Percentiles rank a stretch among this genome's conserved stretches.
These are phyloP conservation scores for Karalla daura DNA, from an alignment of 2,797 vertebrate genomes.

Conservation along the genomic window DNA sequence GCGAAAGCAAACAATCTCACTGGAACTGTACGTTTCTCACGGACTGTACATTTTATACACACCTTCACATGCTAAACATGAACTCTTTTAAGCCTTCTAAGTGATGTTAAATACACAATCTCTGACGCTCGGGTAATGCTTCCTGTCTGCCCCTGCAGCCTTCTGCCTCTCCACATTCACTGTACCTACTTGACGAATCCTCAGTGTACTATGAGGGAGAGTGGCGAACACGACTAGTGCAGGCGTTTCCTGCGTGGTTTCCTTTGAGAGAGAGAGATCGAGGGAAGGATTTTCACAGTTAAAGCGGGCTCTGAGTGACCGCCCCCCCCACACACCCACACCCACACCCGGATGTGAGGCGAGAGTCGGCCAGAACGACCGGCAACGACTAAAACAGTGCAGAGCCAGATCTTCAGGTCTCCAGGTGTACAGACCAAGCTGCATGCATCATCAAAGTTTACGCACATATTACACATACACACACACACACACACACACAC, in stretches of 20 bases:
- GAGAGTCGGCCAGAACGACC: no score
- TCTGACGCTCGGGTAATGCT: slow-evolving; percentile 19
- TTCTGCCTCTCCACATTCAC: no score
- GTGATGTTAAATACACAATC: slow-evolving; percentile 50
- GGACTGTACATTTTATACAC: slow-evolving; percentile 61
- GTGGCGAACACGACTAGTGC: slow-evolving; percentile 9
- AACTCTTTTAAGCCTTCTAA: slow-evolving; percentile 33
- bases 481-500: no score
- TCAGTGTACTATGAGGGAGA: slow-evolving; percentile 25
- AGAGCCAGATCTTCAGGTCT: slow-evolving; percentile 18
- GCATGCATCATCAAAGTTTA: slow-evolving; percentile 54
- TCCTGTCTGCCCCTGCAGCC: no score
- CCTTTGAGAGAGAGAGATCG: slow-evolving; percentile 9
- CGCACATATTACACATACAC: slow-evolving; percentile 18
- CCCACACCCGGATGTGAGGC: no score
- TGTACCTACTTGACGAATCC: slow-evolving; percentile 19
- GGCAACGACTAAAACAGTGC: slow-evolving; percentile 24
- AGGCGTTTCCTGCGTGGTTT: slow-evolving; percentile 5
- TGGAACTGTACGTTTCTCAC: slow-evolving; percentile 46
- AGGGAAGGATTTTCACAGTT: slow-evolving; percentile 55
- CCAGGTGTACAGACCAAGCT: slow-evolving; percentile 27
- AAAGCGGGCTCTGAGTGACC: slow-evolving; percentile 39
- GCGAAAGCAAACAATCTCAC: slow-evolving; percentile 47
- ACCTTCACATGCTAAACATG: slow-evolving; percentile 63
- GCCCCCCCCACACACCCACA: no score